phyloP scores from a whole-genome alignment of 2,888 invertebrate species.

The Protophormia terraenovae region DNA sequence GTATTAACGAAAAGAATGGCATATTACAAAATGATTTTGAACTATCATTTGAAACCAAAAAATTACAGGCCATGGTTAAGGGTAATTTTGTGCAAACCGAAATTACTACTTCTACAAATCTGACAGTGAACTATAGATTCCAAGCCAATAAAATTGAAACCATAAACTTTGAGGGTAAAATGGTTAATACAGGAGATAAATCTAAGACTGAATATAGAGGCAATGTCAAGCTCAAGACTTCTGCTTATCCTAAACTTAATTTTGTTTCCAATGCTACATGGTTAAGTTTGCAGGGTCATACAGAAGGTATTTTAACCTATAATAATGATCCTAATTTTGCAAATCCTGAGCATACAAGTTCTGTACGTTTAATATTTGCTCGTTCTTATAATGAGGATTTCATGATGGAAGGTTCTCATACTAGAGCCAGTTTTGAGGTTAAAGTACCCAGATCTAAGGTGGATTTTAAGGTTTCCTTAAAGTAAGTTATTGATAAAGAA shows the following conservation, averaged over 20 bases:
- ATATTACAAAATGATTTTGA: conserved; percentile 90
- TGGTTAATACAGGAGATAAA: conserved; percentile 82
- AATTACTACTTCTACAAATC: conserved; percentile 78
- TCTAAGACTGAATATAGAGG: conserved; percentile 82
- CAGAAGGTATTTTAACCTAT: conserved; percentile 87
- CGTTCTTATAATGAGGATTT: conserved; percentile 84
- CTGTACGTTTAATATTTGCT: conserved; percentile 84
- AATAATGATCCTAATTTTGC: conserved; percentile 85
- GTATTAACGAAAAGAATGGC: conserved; percentile 85
- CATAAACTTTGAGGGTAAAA: conserved; percentile 81
- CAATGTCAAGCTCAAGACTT: conserved; percentile 86
- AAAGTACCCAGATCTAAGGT: conserved; percentile 86
- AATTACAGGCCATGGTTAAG: conserved; percentile 86
- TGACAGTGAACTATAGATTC: conserved; percentile 82
- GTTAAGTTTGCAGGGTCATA: conserved; percentile 87
- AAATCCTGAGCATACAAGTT: conserved; percentile 84
- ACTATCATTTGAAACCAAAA: conserved; percentile 89
- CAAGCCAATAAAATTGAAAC: conserved; percentile 79
- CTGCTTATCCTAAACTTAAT: conserved; percentile 89
- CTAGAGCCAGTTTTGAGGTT: conserved; percentile 84
- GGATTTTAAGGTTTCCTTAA: conserved; percentile 84
- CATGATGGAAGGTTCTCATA: conserved; percentile 82
- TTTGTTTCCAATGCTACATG: conserved; percentile 85
- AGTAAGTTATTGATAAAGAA: conserved; percentile 72
- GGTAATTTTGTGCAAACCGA: conserved; percentile 85